Conservation (phyloP, 2,797 vertebrate genomes). For the Lepilemur septentrionalis region DNA sequence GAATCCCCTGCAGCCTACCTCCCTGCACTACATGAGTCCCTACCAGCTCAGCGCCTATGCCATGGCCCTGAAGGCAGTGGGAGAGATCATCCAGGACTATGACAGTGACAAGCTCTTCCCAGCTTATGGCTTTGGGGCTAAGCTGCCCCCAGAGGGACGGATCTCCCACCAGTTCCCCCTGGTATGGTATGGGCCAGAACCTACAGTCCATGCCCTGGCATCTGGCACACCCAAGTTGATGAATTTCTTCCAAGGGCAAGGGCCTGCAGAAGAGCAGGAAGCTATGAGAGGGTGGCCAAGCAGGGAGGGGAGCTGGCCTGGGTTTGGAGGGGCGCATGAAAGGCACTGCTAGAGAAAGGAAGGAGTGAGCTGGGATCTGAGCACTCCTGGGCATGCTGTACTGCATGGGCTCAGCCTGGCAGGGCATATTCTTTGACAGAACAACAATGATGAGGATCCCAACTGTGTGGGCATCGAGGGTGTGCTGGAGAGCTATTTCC, state of each 20-base stretch:
- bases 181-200: slow-evolving; percentile 83
- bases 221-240: not conserved
- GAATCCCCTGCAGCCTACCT: slow-evolving; percentile 95
- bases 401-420: not conserved
- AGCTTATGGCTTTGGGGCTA: slow-evolving; percentile 97
- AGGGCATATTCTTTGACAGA: slow-evolving; percentile 82
- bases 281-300: not conserved
- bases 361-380: not conserved
- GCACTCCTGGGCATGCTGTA: not conserved
- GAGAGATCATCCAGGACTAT: slow-evolving; percentile 99
- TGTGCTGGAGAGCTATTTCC: slow-evolving; percentile 95
- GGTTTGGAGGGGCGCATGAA: not conserved
- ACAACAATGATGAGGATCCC: slow-evolving; percentile 91
- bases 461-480: slow-evolving; percentile 97
- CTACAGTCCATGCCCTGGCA: not conserved
- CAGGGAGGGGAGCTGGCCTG: not conserved
- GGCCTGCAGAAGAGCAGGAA: not conserved
- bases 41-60: slow-evolving; percentile 99
- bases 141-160: slow-evolving; percentile 96
- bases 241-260: not conserved
- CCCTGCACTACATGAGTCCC: slow-evolving; percentile 97
- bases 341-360: not conserved
- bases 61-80: slow-evolving; percentile 97
- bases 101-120: slow-evolving; percentile 99
- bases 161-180: slow-evolving; percentile 97